Conservation (phyloP, 2,113 vertebrate genomes). For the Malurus alboscapulatus region DNA sequence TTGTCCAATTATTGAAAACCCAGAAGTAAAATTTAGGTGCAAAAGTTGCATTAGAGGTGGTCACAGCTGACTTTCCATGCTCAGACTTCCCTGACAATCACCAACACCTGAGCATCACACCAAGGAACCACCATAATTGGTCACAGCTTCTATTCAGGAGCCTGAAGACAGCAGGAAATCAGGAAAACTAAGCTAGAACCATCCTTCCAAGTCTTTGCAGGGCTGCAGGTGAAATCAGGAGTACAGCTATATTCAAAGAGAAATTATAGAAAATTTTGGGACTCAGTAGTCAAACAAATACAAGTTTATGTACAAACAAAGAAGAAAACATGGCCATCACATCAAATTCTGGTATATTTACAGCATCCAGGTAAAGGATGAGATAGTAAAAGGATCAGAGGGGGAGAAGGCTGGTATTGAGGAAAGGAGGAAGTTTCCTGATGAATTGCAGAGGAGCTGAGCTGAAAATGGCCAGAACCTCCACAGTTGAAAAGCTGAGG, state of each 20-base stretch:
- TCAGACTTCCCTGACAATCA: neutral
- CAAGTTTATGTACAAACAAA: slow-evolving; percentile 63
- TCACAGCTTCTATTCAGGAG: neutral
- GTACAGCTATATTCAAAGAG: neutral
- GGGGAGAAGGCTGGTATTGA: neutral
- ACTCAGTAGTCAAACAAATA: neutral
- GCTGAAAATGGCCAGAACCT: neutral
- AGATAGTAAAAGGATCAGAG: neutral
- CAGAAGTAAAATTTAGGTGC: neutral
- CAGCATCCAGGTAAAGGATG: neutral
- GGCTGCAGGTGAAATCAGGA: neutral
- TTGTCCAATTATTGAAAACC: neutral
- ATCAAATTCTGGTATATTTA: slow-evolving; percentile 36
- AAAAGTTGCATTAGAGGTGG: neutral
- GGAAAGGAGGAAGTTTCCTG: neutral
- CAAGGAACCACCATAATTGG: neutral
- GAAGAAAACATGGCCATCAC: neutral
- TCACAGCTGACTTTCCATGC: neutral
- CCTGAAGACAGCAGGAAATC: neutral
- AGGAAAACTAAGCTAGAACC: neutral
- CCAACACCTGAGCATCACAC: neutral
- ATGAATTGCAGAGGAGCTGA: neutral
- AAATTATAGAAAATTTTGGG: neutral
- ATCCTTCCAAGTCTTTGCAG: neutral
- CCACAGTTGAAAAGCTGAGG: neutral